Conservation (phyloP, 1,140 invertebrate genomes). For the Helicorthomorpha holstii region DNA sequence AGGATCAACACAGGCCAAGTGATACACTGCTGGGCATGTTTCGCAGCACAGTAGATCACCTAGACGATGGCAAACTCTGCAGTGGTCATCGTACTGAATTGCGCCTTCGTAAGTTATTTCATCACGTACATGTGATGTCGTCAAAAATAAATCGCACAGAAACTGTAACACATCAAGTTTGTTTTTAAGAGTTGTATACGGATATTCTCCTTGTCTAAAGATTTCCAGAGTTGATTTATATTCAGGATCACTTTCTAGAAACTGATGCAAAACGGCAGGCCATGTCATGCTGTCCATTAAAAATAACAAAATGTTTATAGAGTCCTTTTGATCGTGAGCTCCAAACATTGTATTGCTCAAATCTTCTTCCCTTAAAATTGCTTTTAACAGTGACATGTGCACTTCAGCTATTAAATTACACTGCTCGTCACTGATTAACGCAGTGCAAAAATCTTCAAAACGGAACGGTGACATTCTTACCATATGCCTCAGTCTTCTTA, state of each 20-base stretch:
- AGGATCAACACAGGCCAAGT: slow-evolving; percentile 87
- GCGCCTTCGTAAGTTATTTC: slow-evolving; percentile 86
- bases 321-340: slow-evolving; percentile 88
- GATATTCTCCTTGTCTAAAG: slow-evolving; percentile 56
- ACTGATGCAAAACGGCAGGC: slow-evolving; percentile 75
- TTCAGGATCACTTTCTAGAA: slow-evolving; percentile 41
- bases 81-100: slow-evolving; percentile 88
- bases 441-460: slow-evolving; percentile 90
- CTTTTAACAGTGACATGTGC: slow-evolving; percentile 79
- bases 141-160: slow-evolving; percentile 81
- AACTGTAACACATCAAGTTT: slow-evolving; percentile 74
- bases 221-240: slow-evolving; percentile 41
- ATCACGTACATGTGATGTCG: slow-evolving; percentile 81
- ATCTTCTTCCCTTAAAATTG: slow-evolving; percentile 84
- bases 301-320: slow-evolving; percentile 79
- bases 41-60: slow-evolving; percentile 93
- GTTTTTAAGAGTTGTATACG: slow-evolving; percentile 64
- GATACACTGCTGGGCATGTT: slow-evolving; percentile 90
- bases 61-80: slow-evolving; percentile 80
- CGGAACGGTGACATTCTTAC: slow-evolving; percentile 82
- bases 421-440: slow-evolving; percentile 78
- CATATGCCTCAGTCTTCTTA: slow-evolving; percentile 74
- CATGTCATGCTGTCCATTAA: slow-evolving; percentile 86
- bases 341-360: slow-evolving; percentile 87
- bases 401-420: slow-evolving; percentile 75